Conservation (phyloP, 1,140 invertebrate species). For the Ptiloglossa arizonensis region DNA sequence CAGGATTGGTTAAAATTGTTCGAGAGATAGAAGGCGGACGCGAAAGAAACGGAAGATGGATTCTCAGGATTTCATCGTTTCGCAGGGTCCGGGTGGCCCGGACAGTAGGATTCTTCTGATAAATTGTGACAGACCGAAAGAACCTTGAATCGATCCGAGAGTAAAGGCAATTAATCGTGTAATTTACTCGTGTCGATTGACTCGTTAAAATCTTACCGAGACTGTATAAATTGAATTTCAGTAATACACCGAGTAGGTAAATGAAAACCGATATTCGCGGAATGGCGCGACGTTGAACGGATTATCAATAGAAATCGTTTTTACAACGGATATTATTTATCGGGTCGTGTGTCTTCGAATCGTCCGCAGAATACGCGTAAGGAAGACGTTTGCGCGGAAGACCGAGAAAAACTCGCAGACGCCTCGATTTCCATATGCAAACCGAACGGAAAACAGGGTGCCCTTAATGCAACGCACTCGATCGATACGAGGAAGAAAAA, state of each 20-base stretch:
- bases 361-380: not conserved
- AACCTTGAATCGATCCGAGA: not conserved
- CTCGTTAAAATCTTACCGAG: too few species aligned
- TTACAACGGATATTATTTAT: too few species aligned
- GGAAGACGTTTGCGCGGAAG: not conserved
- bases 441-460: slow-evolving; percentile 3
- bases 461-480: slow-evolving; percentile 22
- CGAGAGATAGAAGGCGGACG: slow-evolving; percentile 17
- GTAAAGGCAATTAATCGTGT: slow-evolving; percentile 1
- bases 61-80: slow-evolving; percentile 53
- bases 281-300: too few species aligned
- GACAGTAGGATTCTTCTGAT: not conserved
- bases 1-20: slow-evolving; percentile 22
- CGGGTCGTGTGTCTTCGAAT: not conserved
- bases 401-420: slow-evolving; percentile 5
- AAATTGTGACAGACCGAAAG: slow-evolving; percentile 6
- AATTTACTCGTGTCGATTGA: not conserved
- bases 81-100: not conserved
- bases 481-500: slow-evolving; percentile 17
- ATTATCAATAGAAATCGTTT: too few species aligned
- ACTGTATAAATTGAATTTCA: too few species aligned
- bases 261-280: too few species aligned
- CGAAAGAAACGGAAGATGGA: slow-evolving; percentile 50
- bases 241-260: too few species aligned
- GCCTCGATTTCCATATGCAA: slow-evolving; percentile 34